Conservation (phyloP, 2,888 invertebrate species). For the Drosophila austrosaltans region DNA sequence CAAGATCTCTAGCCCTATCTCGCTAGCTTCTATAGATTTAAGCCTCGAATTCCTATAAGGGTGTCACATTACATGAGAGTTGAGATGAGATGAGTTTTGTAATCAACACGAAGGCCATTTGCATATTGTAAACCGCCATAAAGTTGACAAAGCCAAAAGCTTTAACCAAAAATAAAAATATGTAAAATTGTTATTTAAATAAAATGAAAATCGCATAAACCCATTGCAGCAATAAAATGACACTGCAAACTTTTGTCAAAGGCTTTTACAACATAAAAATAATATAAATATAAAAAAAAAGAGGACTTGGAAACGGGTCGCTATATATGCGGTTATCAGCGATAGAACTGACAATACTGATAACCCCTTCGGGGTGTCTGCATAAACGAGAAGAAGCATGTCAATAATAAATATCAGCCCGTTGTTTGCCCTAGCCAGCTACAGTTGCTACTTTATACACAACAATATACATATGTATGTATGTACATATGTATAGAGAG, state of each 20-base stretch:
- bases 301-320: not conserved
- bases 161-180: constrained; percentile 42
- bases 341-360: constrained; percentile 63
- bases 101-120: constrained; percentile 25
- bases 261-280: constrained; percentile 43
- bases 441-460: constrained; percentile 2
- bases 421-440: constrained; percentile 58
- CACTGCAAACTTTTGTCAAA: constrained; percentile 52
- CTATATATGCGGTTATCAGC: constrained; percentile 62
- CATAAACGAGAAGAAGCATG: constrained; percentile 45
- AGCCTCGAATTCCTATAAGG: not conserved
- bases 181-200: constrained; percentile 55
- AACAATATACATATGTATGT: not conserved
- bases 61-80: constrained; percentile 33
- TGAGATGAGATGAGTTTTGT: constrained; percentile 27
- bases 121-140: constrained; percentile 52
- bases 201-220: constrained; percentile 60
- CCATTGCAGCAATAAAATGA: constrained; percentile 46
- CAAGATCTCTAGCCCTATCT: constrained; percentile 23
- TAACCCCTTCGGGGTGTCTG: constrained; percentile 61
- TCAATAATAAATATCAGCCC: constrained; percentile 74
- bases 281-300: not conserved
- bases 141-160: constrained; percentile 59
- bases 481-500: constrained; percentile 28
- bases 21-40: not conserved